Evolutionary conservation across 1,140 invertebrate species (phyloP), one percentile per base, ranked within the genome.

Genomic region (Drosophila sproati): DNA sequence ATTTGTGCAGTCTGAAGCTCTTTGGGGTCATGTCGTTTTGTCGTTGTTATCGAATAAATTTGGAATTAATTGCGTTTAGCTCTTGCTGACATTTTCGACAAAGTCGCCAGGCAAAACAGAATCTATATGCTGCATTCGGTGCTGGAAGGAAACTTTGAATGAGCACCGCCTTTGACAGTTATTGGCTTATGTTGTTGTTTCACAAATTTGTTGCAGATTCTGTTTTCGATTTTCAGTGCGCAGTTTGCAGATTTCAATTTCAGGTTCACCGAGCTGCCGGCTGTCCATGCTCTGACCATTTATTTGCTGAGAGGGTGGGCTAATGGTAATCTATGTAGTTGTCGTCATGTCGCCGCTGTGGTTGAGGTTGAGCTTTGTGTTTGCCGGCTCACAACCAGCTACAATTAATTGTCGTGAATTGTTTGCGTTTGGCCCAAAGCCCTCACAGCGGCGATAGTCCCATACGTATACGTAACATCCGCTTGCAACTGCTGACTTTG

Each of bases 41-140:
- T 80, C 56, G 55, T 77, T 77, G 85, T 37, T 34, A 67, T 61
- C 80, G 43, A 75, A 83, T 88, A 89, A 83, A 89, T 88, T 89
- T 88, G 52, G 71, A 80, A 89, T 88, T 88, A 89, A 89, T 88
- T 88, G 83, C 63, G 60, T 56, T 73, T 68, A 77, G 54, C 69
- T 68, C 41, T 70, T 56, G 69, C 20, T 76, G 45, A 67, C 75
- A 73, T 68, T 60, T 67, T 63, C 12, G 54, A 31, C 47, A 48
- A 29, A 41, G 62, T 63, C 39, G 39, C 39, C 39, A 41, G 7
- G 3, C 37, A 8, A 8, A 39, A 34, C 54, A 39, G 10, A 39
- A 54, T 70, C 57, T 70, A 70, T 70, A 43, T 66, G 37, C 68
- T 12, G 43, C 52, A 64, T 5, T n/a, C 7, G 45, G 20, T 12